Evolutionary conservation across 1,140 invertebrate genomes (phyloP).

Genomic region (Zaprionus africanus): DNA sequence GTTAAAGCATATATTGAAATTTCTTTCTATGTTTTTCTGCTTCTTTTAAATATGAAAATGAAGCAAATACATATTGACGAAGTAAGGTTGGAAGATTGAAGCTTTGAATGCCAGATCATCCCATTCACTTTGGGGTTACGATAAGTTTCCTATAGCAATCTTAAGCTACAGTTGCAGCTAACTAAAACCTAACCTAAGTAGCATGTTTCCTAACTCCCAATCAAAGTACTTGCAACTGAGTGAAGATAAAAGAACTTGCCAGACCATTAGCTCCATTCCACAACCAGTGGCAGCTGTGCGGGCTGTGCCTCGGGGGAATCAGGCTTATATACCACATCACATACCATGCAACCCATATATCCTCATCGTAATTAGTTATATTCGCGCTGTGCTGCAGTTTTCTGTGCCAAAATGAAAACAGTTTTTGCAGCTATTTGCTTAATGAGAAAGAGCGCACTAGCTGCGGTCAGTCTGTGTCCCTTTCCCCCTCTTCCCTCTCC

Average conservation of each 20-base stretch:
- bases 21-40: too few species aligned
- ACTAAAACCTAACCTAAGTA: not conserved
- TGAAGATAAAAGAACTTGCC: not conserved
- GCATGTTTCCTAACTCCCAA: not conserved
- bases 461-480: not conserved
- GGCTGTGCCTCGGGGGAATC: not conserved
- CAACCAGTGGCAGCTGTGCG: constrained; percentile 56
- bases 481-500: not conserved
- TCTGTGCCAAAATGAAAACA: not conserved
- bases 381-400: not conserved
- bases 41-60: too few species aligned
- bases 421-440: not conserved
- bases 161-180: not conserved
- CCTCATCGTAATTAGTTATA: constrained; percentile 48
- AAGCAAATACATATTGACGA: too few species aligned
- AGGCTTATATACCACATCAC: not conserved
- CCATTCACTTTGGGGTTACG: too few species aligned
- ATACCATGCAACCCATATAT: not conserved
- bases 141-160: not conserved
- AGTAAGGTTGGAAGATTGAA: too few species aligned
- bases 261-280: constrained; percentile 3
- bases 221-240: not conserved
- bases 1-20: not conserved
- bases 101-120: too few species aligned
- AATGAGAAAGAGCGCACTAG: not conserved